Percentiles rank a stretch among this genome's conserved stretches.
Evolutionary conservation across 2,113 vertebrate genomes (phyloP).

Genomic region (Anguilla rostrata): DNA sequence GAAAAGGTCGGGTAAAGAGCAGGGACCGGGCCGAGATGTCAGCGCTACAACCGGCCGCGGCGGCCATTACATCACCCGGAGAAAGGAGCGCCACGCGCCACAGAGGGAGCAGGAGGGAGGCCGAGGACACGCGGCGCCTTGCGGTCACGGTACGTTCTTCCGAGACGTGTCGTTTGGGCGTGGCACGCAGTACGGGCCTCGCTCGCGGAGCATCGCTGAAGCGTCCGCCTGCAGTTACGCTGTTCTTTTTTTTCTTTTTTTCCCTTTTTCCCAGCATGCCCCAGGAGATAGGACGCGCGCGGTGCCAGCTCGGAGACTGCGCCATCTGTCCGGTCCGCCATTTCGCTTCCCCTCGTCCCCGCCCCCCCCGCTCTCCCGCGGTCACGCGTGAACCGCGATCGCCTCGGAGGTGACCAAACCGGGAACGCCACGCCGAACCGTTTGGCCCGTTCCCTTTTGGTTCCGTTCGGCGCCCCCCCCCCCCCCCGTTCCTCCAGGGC

Average conservation of each 20-base stretch:
- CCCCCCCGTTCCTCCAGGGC: neutral
- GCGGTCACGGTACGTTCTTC: no score
- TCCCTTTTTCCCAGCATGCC: neutral
- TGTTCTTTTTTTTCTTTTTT: neutral
- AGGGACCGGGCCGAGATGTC: neutral
- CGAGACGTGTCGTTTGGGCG: no score
- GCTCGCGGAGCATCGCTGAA: neutral
- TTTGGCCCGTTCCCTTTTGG: neutral
- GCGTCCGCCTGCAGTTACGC: neutral
- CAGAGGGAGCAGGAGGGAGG: no score
- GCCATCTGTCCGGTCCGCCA: constrained; percentile 69
- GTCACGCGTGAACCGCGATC: constrained; percentile 1
- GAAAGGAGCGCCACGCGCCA: no score
- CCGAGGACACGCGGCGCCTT: no score
- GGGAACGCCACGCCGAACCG: neutral
- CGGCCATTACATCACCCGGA: no score
- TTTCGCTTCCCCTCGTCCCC: constrained; percentile 41
- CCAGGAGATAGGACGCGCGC: constrained; percentile 15
- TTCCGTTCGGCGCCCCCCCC: no score
- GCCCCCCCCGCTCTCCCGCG: constrained; percentile 38
- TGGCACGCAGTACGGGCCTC: no score
- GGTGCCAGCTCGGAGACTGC: constrained; percentile 44
- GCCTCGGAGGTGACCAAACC: neutral
- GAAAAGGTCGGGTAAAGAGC: no score
- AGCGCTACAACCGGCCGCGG: neutral